phyloP scores from a whole-genome alignment of 1,140 invertebrate genomes.

The Polypedilum vanderplanki region DNA sequence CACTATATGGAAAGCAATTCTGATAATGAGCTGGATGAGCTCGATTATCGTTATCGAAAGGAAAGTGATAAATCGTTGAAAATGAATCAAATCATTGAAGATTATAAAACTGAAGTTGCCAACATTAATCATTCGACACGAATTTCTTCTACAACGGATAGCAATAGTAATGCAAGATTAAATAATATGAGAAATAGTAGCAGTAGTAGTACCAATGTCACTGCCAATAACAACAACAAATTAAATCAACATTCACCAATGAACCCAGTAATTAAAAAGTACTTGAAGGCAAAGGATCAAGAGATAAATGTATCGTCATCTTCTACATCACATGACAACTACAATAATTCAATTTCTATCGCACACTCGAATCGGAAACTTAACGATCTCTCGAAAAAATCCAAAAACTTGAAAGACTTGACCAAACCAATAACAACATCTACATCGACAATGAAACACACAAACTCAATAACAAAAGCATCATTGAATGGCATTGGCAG shows the following conservation, averaged over 20 bases:
- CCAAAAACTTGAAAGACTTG: conserved; percentile 33
- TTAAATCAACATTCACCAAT: conserved; percentile 23
- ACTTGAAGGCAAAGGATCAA: conserved; percentile 36
- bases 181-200: neutral
- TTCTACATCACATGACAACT: neutral
- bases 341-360: neutral
- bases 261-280: conserved; percentile 39
- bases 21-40: conserved; percentile 8
- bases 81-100: conserved; percentile 30
- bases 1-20: conserved; percentile 35
- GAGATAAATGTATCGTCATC: conserved; percentile 27
- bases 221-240: neutral
- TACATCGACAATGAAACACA: conserved; percentile 30
- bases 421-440: conserved; percentile 40
- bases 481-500: conserved; percentile 31
- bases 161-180: neutral
- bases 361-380: neutral
- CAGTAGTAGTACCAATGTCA: neutral
- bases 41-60: neutral
- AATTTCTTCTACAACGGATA: neutral
- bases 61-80: neutral
- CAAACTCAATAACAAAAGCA: conserved; percentile 1
- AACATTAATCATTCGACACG: conserved; percentile 24
- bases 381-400: conserved; percentile 21
- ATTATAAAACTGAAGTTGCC: conserved; percentile 30